Evolutionary conservation across 2,113 vertebrate species (phyloP).

Genomic region (Lophochroa leadbeateri): DNA sequence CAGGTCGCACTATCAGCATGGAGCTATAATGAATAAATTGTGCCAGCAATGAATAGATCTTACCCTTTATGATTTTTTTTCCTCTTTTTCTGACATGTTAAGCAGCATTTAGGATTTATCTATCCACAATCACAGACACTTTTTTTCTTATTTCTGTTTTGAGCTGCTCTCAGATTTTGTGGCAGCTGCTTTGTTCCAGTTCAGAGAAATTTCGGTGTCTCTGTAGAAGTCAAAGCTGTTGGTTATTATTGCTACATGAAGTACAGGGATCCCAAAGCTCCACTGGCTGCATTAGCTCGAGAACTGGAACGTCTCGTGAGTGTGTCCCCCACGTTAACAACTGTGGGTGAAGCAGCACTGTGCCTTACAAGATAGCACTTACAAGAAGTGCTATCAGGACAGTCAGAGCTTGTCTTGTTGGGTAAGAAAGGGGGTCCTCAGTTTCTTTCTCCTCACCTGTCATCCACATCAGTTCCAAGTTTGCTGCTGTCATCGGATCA

Average conservation of each 20-base stretch:
- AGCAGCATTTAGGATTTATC: neutral
- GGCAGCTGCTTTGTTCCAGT: neutral
- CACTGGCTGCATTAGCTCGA: neutral
- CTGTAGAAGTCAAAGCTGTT: neutral
- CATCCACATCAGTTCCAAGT: neutral
- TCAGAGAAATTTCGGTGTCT: neutral
- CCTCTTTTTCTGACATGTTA: neutral
- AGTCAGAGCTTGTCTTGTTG: neutral
- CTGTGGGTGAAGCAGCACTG: neutral
- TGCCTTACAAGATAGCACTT: neutral
- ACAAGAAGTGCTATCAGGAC: neutral
- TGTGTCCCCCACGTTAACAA: neutral
- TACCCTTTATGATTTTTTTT: neutral
- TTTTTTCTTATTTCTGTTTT: neutral
- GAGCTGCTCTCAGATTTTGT: neutral
- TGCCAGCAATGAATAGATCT: neutral
- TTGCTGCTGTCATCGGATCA: accelerated
- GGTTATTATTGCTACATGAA: neutral
- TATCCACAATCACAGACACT: neutral
- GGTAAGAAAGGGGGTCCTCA: neutral
- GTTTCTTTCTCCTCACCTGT: neutral
- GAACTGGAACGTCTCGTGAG: neutral
- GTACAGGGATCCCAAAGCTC: neutral
- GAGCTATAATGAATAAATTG: neutral
- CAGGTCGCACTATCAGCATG: neutral